Percentiles rank a stretch among this genome's conserved stretches.
Conservation (phyloP, 2,797 vertebrate genomes). For the Mormyrops attenuatus region DNA sequence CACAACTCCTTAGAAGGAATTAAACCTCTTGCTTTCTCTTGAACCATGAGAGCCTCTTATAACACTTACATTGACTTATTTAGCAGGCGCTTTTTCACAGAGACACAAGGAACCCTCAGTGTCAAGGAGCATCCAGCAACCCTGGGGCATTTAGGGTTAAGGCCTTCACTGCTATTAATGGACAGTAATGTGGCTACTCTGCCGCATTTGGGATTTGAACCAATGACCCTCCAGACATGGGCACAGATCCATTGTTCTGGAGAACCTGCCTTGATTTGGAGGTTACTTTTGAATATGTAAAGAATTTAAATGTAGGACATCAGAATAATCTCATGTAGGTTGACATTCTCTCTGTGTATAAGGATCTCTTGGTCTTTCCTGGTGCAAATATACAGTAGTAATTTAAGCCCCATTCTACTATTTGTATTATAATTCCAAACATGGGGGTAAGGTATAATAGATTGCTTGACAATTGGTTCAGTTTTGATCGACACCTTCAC, state of each 20-base stretch:
- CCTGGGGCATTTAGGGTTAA: not conserved
- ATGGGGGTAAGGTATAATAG: not conserved
- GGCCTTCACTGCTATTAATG: not conserved
- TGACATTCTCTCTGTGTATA: not conserved
- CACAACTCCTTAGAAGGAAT: not conserved
- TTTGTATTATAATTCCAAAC: not conserved
- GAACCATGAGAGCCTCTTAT: not conserved
- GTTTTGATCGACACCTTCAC: not conserved
- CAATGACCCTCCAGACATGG: not conserved
- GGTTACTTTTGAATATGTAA: not conserved
- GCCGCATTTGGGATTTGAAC: not conserved
- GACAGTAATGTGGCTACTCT: not conserved
- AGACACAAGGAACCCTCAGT: not conserved
- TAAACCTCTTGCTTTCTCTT: not conserved
- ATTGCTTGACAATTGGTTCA: not conserved
- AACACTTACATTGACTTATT: not conserved
- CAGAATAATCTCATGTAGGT: not conserved
- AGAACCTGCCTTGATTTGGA: not conserved
- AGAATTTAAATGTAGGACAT: conserved; percentile 4
- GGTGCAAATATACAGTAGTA: not conserved
- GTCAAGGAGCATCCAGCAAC: not conserved
- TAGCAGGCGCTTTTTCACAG: not conserved
- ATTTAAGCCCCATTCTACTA: not conserved
- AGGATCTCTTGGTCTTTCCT: not conserved
- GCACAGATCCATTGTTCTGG: not conserved